Base-by-base conservation (phyloP, 2,113 vertebrate genomes). In the Phycodurus eques region DNA sequence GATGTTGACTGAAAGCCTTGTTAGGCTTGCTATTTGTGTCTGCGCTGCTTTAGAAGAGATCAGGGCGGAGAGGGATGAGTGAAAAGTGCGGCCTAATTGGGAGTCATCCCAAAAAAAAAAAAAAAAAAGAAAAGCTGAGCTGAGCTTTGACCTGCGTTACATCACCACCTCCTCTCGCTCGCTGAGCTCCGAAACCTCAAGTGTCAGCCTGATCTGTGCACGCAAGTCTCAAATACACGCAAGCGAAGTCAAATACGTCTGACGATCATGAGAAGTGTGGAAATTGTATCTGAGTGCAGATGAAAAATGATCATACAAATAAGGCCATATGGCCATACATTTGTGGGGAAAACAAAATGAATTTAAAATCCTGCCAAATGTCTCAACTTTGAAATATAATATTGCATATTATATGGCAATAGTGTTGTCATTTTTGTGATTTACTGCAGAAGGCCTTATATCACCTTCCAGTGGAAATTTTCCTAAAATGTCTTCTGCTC, bases 51-150 rank as follows among this genome's bases (percentile, higher is more conserved):
- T 12, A 61, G 31, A 35, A 62, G 31, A 8, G 31, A 35, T 62
- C 33, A 8, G 33, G 31, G 60, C 59, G 22, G 22, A 57, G 54
- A 12, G 54, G 20, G 15, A 12, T 61, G 3, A 39, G 35, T 39
- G 35, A 6, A 39, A 39, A 39, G 35, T 39, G 62, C 61, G 56
- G 59, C 44, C 47, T 71, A 27, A 73, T 75, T 35, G 78, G 64
- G 63, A 53, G 54, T 85, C 81, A 86, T 84, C 84, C 77, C 69
- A 49, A 51, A 71, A 27, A 27, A 27, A 71, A 49, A 51, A 71
- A n/a, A n/a, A n/a, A n/a, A n/a, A n/a, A n/a, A n/a, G n/a, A n/a
- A n/a, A n/a, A n/a, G n/a, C n/a, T n/a, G n/a, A 49, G 63, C 49
- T 65, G 39, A 51, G 68, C 31, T 83, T 70, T 51, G 64, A 27